Evolutionary conservation across 2,888 invertebrate genomes (phyloP), one percentile per base, ranked within the genome.

Genomic region (Cryptocheilus praepositus): DNA sequence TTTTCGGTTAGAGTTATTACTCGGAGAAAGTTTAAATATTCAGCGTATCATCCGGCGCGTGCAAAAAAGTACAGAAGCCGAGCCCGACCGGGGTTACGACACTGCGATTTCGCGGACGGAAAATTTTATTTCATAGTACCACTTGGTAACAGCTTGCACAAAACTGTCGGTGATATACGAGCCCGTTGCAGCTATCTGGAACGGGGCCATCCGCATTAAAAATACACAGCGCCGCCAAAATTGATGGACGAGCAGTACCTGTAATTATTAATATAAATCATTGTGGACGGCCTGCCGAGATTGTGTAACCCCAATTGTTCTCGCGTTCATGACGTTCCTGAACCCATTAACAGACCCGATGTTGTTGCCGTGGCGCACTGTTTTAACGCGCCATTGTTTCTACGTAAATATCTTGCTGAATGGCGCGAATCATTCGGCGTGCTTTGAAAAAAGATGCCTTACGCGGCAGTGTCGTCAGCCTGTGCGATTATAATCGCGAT

Each of bases 111-210:
- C 67, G 67, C 54, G 61, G 74, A 75, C 73, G 57, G 71, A 71
- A 80, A 79, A 83, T 83, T 83, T 84, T 83, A 82, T 83, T 84
- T 81, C 77, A 73, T 73, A 69, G 77, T 74, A 60, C 82, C 75
- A 79, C 74, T 77, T 76, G 76, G 85, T 83, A 84, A 85, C 85
- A 84, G 85, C 85, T 84, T 85, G 85, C 80, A 83, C 83, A 84
- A 83, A 84, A 83, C 77, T 79, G 79, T 74, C 76, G 79, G 82
- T 84, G 85, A 85, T 85, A 85, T 83, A 85, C 79, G 84, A 85
- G 77, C 72, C 63, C 65, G 70, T 36, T 62, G 73, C 70, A 71
- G 76, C 67, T 79, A 77, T 78, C 81, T 75, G 77, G 77, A 77
- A 77, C 77, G 74, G 72, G 74, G 75, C 76, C 77, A 80, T 79